A percentile compares a stretch with the other conserved stretches of the same genome.
These are phyloP conservation scores for Hyles vespertilio DNA, from an alignment of 1,140 invertebrate species.

Conservation along the genomic window DNA sequence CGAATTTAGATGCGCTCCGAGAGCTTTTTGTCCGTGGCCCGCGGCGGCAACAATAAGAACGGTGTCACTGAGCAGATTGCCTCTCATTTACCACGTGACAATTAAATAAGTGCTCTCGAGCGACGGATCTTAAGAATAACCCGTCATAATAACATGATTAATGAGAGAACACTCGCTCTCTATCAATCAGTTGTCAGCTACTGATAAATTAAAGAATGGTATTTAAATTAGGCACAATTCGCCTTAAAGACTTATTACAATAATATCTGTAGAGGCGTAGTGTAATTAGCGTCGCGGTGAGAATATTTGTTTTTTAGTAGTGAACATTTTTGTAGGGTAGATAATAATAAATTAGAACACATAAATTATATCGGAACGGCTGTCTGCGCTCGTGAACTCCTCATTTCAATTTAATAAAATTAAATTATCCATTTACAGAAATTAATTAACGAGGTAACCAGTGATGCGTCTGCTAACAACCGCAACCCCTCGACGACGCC, in stretches of 20 bases:
- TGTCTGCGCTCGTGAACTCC: conserved; percentile 35
- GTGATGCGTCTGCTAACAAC: conserved; percentile 61
- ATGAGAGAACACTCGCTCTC: conserved; percentile 51
- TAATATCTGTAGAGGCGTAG: background rate
- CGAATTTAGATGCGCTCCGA: conserved; percentile 55
- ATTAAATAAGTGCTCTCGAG: conserved; percentile 71
- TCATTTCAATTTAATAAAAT: conserved; percentile 75
- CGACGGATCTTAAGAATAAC: conserved; percentile 50
- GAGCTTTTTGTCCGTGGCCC: conserved; percentile 68
- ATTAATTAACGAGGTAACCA: conserved; percentile 72
- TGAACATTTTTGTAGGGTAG: no score
- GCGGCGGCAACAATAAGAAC: conserved; percentile 66
- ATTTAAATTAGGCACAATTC: conserved; percentile 37
- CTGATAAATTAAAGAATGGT: conserved; percentile 56
- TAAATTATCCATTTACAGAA: conserved; percentile 74
- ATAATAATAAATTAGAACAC: conserved; percentile 13
- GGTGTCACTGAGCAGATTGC: conserved; percentile 72
- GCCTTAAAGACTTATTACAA: conserved; percentile 22
- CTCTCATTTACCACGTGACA: conserved; percentile 69
- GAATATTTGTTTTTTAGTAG: no score
- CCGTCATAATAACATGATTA: conserved; percentile 68
- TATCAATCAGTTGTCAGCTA: conserved; percentile 66
- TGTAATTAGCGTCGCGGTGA: no score
- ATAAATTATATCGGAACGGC: conserved; percentile 34
- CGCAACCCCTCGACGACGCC: conserved; percentile 33